Evolutionary conservation across 2,888 invertebrate genomes (phyloP), one percentile per base, ranked within the genome.

Genomic region (Drosophila melanocephala): DNA sequence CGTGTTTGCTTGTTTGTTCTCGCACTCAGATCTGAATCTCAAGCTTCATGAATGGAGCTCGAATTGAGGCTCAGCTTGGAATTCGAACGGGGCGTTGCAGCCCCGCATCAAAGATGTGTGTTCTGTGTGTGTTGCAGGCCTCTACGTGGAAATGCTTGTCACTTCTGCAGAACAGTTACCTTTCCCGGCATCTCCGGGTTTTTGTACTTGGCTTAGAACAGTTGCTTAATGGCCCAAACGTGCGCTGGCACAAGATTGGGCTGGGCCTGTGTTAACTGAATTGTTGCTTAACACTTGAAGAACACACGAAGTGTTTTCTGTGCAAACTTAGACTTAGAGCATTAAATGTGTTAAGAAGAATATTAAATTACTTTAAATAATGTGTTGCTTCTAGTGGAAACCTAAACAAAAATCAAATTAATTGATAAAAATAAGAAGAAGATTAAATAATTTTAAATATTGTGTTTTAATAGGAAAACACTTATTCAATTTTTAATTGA

Each of bases 1-100:
- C 53, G 60, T 57, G 51, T 72, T 52, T 52, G 52, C 30, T 51
- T 22, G 35, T 61, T 63, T 61, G 62, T 57, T 70, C 75, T 67
- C 35, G 61, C 72, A 79, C 64, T 51, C 52, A 77, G 90, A 82
- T 89, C 79, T 73, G 74, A 75, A 84, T 77, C 79, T 62, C 16
- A 28, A 66, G 75, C 86, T 79, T 81, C 75, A 77, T 84, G 90
- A 85, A 89, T 87, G 88, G 72, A 87, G 62, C 80, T 73, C 55
- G 65, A 76, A 59, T 64, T 19, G 35, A n/a, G 61, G 59, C 37
- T 60, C 44, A 59, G 44, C 32, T 50, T 33, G 57, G 42, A 47
- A 44, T 59, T 42, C 35, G 10, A 30, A n/a, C 42, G 55, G 59
- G 62, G 53, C 59, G 53, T 32, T 58, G 60, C 47, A 47, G 5